phyloP scores from a whole-genome alignment of 2,113 vertebrate genomes.

The Antidorcas marsupialis region DNA sequence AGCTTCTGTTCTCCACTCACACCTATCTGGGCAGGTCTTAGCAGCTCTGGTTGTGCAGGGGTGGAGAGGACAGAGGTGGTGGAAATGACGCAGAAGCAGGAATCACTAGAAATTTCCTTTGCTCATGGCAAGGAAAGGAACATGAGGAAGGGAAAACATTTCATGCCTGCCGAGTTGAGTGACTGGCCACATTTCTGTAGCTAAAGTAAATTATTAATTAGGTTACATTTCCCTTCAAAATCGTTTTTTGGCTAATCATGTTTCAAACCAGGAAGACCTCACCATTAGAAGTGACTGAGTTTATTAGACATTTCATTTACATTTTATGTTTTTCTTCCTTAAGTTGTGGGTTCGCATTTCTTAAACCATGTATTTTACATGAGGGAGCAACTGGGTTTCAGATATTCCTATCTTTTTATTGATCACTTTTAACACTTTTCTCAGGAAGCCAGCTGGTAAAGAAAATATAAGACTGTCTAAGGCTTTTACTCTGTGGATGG shows the following conservation, averaged over 20 bases:
- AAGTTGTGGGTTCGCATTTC: neutral
- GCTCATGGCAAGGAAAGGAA: neutral
- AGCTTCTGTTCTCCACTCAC: neutral
- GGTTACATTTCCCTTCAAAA: neutral
- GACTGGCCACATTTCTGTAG: neutral
- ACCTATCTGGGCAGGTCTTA: rapidly evolving
- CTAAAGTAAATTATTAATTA: neutral
- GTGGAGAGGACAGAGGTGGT: neutral
- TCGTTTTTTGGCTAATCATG: neutral
- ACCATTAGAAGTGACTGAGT: neutral
- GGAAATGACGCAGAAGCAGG: neutral
- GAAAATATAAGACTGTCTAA: neutral
- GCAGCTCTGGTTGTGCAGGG: too few relatives aligned
- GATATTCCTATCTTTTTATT: neutral
- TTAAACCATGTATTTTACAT: neutral
- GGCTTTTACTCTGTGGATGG: neutral
- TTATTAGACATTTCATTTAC: neutral
- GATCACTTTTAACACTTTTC: neutral
- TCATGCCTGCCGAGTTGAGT: neutral
- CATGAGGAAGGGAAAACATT: neutral
- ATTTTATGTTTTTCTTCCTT: neutral
- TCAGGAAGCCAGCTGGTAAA: neutral
- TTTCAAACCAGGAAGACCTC: neutral
- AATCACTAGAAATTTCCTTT: neutral
- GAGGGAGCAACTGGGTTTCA: neutral